A percentile compares a stretch with the other conserved stretches of the same genome.
These are phyloP conservation scores for Acleris laterana DNA, from an alignment of 2,888 invertebrate species.

Conservation along the genomic window DNA sequence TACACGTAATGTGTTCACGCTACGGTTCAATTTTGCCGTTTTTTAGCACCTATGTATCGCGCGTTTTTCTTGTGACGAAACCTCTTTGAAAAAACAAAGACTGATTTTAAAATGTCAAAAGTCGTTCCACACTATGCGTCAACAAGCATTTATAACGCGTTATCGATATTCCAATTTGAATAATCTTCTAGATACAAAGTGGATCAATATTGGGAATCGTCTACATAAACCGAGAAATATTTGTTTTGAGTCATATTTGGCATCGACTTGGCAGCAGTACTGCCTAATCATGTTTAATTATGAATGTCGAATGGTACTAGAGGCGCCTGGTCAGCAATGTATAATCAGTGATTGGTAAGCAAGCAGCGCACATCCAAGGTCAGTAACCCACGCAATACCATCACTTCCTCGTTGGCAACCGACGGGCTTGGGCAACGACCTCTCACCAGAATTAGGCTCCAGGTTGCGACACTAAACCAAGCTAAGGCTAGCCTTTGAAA, in stretches of 20 bases:
- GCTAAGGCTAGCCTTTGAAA: slow-evolving; percentile 37
- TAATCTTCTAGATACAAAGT: slow-evolving; percentile 2
- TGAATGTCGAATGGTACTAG: slow-evolving; percentile 29
- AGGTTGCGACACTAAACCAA: slow-evolving; percentile 61
- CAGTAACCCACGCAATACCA: slow-evolving; percentile 68
- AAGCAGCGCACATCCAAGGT: slow-evolving; percentile 66
- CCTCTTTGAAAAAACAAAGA: slow-evolving; percentile 12
- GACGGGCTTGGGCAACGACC: slow-evolving; percentile 68
- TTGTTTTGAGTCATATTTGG: slow-evolving; percentile 28
- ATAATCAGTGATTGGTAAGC: slow-evolving; percentile 60
- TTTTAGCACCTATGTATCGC: slow-evolving; percentile 15
- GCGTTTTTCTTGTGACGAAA: slow-evolving; percentile 29
- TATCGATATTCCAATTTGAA: background rate
- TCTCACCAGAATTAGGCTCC: slow-evolving; percentile 77
- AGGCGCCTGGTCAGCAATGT: slow-evolving; percentile 24
- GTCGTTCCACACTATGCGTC: slow-evolving; percentile 9
- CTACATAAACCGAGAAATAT: background rate
- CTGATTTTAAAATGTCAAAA: slow-evolving; percentile 27
- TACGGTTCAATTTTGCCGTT: slow-evolving; percentile 21
- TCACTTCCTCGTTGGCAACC: slow-evolving; percentile 78
- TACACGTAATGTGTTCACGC: slow-evolving; percentile 19
- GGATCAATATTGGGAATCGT: slow-evolving; percentile 4
- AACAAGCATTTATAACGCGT: background rate
- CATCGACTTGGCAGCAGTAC: slow-evolving; percentile 22
- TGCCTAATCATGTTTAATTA: slow-evolving; percentile 34